Evolutionary conservation across 2,113 vertebrate genomes (phyloP).

Genomic region (Prietella phreatophila): DNA sequence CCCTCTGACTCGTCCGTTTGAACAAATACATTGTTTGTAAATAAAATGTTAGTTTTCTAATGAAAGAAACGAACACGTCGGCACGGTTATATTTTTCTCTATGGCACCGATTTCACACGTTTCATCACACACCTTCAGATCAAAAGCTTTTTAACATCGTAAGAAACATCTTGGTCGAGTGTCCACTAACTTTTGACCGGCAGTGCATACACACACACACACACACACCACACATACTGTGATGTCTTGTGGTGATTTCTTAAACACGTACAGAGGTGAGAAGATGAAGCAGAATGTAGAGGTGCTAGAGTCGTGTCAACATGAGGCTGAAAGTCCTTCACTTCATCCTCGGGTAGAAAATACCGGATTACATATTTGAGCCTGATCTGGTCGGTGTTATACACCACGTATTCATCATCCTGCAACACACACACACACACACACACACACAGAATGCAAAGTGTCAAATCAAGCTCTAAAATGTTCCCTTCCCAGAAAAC

Average conservation of each 20-base stretch:
- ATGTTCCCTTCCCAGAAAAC: slow-evolving; percentile 55
- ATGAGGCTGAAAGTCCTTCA: slow-evolving; percentile 69
- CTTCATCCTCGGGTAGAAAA: slow-evolving; percentile 66
- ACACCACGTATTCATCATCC: slow-evolving; percentile 87
- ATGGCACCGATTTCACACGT: too few species aligned
- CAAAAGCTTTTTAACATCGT: too few species aligned
- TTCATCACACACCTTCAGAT: too few species aligned
- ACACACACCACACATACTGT: too few species aligned
- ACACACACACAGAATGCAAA: not conserved
- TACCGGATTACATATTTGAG: slow-evolving; percentile 83
- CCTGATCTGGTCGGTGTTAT: slow-evolving; percentile 79
- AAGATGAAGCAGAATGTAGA: not conserved
- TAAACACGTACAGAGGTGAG: slow-evolving; percentile 45
- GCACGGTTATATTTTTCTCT: too few species aligned
- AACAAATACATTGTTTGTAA: too few species aligned
- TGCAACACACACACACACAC: slow-evolving; percentile 51
- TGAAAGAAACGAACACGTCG: too few species aligned
- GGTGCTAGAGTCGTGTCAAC: slow-evolving; percentile 30
- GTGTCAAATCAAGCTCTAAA: slow-evolving; percentile 38
- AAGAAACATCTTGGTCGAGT: too few species aligned
- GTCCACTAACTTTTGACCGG: too few species aligned
- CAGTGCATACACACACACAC: too few species aligned
- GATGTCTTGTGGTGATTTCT: not conserved
- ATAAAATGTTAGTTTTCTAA: too few species aligned
- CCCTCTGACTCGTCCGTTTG: too few species aligned